These are phyloP conservation scores for Pseudopleuronectes americanus DNA, from an alignment of 2,797 vertebrate species.

Conservation along the genomic window DNA sequence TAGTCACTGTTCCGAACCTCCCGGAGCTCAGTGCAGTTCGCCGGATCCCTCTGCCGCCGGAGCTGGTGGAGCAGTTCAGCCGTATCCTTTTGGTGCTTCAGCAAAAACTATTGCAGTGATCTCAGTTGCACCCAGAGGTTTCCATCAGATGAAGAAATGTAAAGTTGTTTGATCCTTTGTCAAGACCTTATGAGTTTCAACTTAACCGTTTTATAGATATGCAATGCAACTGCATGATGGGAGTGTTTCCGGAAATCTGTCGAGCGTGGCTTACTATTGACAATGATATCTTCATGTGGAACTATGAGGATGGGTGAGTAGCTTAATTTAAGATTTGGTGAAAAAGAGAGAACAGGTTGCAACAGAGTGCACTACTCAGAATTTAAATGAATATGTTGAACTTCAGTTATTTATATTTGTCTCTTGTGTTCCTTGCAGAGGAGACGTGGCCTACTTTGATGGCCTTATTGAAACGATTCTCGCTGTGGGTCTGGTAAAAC, in stretches of 20 bases:
- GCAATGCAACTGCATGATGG: conserved; percentile 99
- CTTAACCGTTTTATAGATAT: conserved; percentile 88
- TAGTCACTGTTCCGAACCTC: conserved; percentile 91
- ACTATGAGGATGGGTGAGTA: conserved; percentile 97
- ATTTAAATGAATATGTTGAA: not conserved
- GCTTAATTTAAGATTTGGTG: not conserved
- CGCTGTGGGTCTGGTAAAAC: conserved; percentile 95
- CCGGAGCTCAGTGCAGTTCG: conserved; percentile 93
- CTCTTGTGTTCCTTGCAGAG: conserved; percentile 79
- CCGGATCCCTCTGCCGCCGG: conserved; percentile 94
- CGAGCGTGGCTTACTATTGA: conserved; percentile 98
- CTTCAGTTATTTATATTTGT: not conserved
- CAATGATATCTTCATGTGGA: conserved; percentile 99
- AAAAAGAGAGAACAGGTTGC: no score
- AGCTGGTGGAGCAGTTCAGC: conserved; percentile 97
- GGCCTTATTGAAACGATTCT: conserved; percentile 98
- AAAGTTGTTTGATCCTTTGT: not conserved
- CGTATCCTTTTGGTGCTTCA: conserved; percentile 89
- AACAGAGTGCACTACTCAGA: not conserved
- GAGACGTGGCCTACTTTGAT: conserved; percentile 96
- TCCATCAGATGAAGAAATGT: not conserved
- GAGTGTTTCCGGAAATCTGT: conserved; percentile 95
- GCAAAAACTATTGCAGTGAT: not conserved
- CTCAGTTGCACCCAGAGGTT: not conserved
- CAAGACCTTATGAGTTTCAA: conserved; percentile 13